Evolutionary conservation across 2,888 invertebrate species (phyloP), one percentile per base, ranked within the genome.

Genomic region (Mesorhabditis spiculigera): DNA sequence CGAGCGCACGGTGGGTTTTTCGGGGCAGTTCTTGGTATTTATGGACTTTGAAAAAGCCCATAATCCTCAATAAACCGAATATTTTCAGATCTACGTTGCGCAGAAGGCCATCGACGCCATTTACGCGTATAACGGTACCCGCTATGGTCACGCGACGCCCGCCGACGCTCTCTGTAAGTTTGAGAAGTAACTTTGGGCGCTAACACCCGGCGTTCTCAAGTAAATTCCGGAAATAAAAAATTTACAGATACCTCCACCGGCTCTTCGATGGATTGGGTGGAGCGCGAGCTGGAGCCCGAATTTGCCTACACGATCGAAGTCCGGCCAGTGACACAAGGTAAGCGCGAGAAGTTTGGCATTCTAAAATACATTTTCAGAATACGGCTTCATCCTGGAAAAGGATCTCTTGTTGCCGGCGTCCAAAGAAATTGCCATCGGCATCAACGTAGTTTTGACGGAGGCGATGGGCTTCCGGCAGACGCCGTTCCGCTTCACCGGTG

Each of bases 191-290:
- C 28, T 28, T 28, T 28, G 28, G 28, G 28, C 28, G 28, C 28
- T 28, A 28, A 28, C 28, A 28, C 28, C 28, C 28, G 28, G 28
- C 28, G 28, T 28, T 28, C 28, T 28, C 28, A 28, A 28, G 28
- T 28, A 50, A 50, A 50, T 50, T 50, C 58, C 58, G 8, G 8
- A 50, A 13, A 10, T 13, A 50, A 50, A 50, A 13, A 10, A n/a
- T 50, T 50, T 50, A 50, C 58, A 50, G 58, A 50, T n/a, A 50
- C 58, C 58, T 50, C 58, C 8, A 10, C 58, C 10, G 58, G 58
- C 58, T 50, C 58, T n/a, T 50, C 58, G n/a, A 50, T 50, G 58
- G 58, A 50, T n/a, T 50, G 58, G 58, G 58, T 50, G 58, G 10
- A 50, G n/a, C 58, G 58, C 10, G 58, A 50, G 58, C 58, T 50